These are phyloP conservation scores for Nerophis lumbriciformis DNA, from an alignment of 2,113 vertebrate species.

Conservation along the genomic window DNA sequence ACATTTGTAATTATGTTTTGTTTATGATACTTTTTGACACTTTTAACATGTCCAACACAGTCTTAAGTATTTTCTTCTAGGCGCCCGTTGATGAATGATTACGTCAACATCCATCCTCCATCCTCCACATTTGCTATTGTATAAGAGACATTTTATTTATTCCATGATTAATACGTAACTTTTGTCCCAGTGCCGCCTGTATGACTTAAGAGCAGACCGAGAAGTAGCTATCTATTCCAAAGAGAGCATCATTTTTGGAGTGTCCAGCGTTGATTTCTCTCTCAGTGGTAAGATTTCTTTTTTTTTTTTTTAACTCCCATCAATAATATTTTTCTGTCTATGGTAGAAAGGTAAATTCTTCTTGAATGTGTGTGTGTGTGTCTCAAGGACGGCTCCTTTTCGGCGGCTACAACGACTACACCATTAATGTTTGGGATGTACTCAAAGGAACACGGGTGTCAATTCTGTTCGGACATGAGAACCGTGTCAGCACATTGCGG, in stretches of 20 bases:
- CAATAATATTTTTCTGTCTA: background rate
- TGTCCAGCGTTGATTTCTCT: constrained; percentile 97
- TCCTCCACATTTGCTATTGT: too few species aligned
- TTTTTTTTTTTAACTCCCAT: background rate
- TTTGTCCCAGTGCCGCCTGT: constrained; percentile 87
- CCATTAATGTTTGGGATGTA: constrained; percentile 98
- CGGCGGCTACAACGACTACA: constrained; percentile 96
- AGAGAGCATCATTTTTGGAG: constrained; percentile 98
- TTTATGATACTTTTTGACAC: too few species aligned
- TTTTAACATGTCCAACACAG: too few species aligned
- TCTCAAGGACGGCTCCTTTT: constrained; percentile 86
- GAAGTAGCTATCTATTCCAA: constrained; percentile 98
- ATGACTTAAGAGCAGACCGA: constrained; percentile 94
- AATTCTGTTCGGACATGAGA: constrained; percentile 95
- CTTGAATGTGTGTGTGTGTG: background rate
- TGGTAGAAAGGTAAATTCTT: constrained; percentile 3
- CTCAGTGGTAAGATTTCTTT: constrained; percentile 84
- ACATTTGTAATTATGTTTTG: too few species aligned
- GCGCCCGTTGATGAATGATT: too few species aligned
- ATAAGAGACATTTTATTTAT: too few species aligned
- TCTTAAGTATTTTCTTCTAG: too few species aligned
- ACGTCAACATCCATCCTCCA: too few species aligned
- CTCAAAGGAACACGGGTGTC: constrained; percentile 92
- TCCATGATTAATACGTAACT: background rate
- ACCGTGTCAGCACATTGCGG: constrained; percentile 90